A percentile compares a stretch with the other conserved stretches of the same genome.
These are phyloP conservation scores for Typhlomys cinereus DNA, from an alignment of 2,113 vertebrate species.

Conservation along the genomic window DNA sequence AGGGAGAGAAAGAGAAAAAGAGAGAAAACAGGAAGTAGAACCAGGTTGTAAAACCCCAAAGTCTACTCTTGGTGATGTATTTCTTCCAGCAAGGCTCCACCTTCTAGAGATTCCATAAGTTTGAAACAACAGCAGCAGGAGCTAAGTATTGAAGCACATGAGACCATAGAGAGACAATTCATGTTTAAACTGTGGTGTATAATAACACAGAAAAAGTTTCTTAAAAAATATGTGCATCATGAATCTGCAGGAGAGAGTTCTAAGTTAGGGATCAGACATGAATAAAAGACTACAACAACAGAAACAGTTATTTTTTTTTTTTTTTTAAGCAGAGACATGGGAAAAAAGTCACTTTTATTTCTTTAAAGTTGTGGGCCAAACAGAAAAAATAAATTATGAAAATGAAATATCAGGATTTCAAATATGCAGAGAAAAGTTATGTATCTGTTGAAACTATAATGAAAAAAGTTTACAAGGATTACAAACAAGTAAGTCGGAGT, in stretches of 20 bases:
- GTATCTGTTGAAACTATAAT: neutral
- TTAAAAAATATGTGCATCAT: neutral
- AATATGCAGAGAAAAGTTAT: neutral
- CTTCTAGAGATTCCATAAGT: too few species aligned
- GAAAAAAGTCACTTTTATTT: neutral
- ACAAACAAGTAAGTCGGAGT: neutral
- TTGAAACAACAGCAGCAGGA: too few species aligned
- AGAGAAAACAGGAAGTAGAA: too few species aligned
- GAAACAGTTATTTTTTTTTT: neutral
- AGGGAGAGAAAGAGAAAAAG: too few species aligned
- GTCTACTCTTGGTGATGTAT: too few species aligned
- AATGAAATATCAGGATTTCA: slow-evolving; percentile 31
- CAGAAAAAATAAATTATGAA: neutral
- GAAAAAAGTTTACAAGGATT: neutral
- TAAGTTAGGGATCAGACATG: neutral
- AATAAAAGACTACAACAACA: neutral
- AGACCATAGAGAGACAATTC: too few species aligned
- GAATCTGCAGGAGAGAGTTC: neutral
- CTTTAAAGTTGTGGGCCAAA: neutral
- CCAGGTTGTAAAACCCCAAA: too few species aligned
- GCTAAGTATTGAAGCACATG: too few species aligned
- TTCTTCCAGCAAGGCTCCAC: too few species aligned
- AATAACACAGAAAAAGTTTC: neutral
- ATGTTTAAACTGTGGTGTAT: too few species aligned
- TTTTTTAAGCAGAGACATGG: neutral